Percentiles rank a stretch among this genome's conserved stretches.
phyloP scores from a whole-genome alignment of 2,113 vertebrate species.

The Plecotus auritus region DNA sequence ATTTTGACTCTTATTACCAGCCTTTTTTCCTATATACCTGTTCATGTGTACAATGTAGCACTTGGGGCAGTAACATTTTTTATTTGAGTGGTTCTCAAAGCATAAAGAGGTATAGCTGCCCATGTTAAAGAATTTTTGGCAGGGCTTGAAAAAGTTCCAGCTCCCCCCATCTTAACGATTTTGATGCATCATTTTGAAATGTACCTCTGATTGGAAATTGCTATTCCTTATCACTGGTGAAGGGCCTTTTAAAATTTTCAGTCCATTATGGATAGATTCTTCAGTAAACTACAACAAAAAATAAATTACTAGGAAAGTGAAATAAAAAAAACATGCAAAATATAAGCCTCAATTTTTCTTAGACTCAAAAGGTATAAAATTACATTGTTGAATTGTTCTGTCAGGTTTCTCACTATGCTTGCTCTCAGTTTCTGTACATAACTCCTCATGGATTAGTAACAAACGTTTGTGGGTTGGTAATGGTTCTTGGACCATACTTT shows the following conservation, averaged over 20 bases:
- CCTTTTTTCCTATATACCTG: background rate
- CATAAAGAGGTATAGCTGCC: background rate
- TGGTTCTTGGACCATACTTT: background rate
- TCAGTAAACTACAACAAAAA: conserved; percentile 15
- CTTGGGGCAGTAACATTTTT: background rate
- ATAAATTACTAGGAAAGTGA: conserved; percentile 17
- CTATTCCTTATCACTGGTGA: background rate
- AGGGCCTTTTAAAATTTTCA: background rate
- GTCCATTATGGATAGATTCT: background rate
- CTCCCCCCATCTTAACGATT: background rate
- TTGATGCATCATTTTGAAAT: background rate
- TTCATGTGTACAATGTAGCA: background rate
- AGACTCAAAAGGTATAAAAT: background rate
- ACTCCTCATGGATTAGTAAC: background rate
- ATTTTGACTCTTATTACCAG: background rate
- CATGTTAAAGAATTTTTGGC: background rate
- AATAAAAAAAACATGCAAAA: conserved; percentile 24
- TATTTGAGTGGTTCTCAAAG: background rate
- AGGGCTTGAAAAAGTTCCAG: background rate
- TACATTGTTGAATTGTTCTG: background rate
- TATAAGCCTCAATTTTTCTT: background rate
- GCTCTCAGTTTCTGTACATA: background rate
- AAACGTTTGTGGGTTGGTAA: background rate
- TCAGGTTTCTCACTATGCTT: background rate
- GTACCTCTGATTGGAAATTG: background rate